A percentile compares a stretch with the other conserved stretches of the same genome.
Evolutionary conservation across 2,888 invertebrate genomes (phyloP).

Genomic region (Mythimna vitellina): DNA sequence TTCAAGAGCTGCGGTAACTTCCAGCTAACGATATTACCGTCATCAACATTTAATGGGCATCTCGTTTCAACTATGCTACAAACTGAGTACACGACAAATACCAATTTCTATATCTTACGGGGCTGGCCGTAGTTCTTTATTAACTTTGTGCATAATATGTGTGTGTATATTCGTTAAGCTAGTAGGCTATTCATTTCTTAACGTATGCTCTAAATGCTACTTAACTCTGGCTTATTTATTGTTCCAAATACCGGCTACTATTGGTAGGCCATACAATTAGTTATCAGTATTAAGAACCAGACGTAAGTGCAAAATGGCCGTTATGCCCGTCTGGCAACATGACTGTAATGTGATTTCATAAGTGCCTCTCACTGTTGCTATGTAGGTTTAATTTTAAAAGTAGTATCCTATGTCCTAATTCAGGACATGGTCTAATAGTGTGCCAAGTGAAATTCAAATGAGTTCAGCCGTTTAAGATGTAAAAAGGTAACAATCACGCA

Average conservation of each 20-base stretch:
- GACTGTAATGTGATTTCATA: constrained; percentile 14
- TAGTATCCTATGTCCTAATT: background rate
- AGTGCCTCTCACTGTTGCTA: constrained; percentile 6
- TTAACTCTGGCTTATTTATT: constrained; percentile 17
- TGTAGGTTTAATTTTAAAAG: background rate
- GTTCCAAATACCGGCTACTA: background rate
- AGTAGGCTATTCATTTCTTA: too few relatives aligned
- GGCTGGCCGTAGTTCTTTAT: background rate
- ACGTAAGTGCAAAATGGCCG: constrained; percentile 13
- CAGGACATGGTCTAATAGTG: background rate
- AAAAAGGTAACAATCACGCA: too few relatives aligned
- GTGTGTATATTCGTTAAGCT: too few relatives aligned
- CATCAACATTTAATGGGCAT: constrained; percentile 30
- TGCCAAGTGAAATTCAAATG: too few relatives aligned
- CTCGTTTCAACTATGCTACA: constrained; percentile 13
- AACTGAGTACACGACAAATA: constrained; percentile 13
- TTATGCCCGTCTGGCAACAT: constrained; percentile 5
- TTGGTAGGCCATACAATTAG: background rate
- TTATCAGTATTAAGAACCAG: constrained; percentile 9
- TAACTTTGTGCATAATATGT: too few relatives aligned
- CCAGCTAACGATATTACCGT: constrained; percentile 6
- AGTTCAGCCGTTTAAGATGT: too few relatives aligned
- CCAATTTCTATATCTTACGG: background rate
- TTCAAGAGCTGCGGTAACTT: too few relatives aligned
- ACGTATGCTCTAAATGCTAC: background rate